Evolutionary conservation across 2,113 vertebrate genomes (phyloP), one percentile per base, ranked within the genome.

Genomic region (Gasterosteus nipponicus): DNA sequence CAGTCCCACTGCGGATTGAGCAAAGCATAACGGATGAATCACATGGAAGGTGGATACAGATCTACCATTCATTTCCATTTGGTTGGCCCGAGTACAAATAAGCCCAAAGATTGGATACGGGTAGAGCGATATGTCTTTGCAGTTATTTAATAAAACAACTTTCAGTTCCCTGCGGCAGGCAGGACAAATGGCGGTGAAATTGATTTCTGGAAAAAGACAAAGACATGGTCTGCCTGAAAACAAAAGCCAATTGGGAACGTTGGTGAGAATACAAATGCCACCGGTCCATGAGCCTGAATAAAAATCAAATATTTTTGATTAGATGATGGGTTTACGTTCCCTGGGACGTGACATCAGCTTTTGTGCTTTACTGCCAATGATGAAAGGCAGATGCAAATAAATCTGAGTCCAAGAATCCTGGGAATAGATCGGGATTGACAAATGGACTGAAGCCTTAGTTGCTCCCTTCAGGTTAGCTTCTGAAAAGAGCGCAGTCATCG

Each of bases 131-230:
- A 78, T 75, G 69, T 87, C 79, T 85, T 19, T 61, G 69, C 12
- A 29, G 39, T 83, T 83, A 83, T 88, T 90, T 77, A 87, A 90
- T 91, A 82, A 89, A 79, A 59, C 42, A 76, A 74, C 59, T 74
- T 73, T 19, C 59, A 58, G 58, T 66, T 77, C 62, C 16, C 77
- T 62, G 42, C 65, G 66, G 73, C 78, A 64, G 54, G 10, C 41
- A 26, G 58, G 44, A 49, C 58, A 71, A 73, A 73, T 53, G 31
- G 39, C 42, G 31, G 57, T n/a, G 56, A 62, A 68, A 82, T 63
- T 3, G 44, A 61, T 47, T 78, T 53, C 16, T 33, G 54, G 10
- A 54, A 60, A 5, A 33, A 14, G 38, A 70, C n/a, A 0, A 42
- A 73, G 9, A 49, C 57, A 41, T 58, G 51, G 49, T 7, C 35